Conservation (phyloP, 64 coral and sea anemone genomes). For the Montipora cactus region DNA sequence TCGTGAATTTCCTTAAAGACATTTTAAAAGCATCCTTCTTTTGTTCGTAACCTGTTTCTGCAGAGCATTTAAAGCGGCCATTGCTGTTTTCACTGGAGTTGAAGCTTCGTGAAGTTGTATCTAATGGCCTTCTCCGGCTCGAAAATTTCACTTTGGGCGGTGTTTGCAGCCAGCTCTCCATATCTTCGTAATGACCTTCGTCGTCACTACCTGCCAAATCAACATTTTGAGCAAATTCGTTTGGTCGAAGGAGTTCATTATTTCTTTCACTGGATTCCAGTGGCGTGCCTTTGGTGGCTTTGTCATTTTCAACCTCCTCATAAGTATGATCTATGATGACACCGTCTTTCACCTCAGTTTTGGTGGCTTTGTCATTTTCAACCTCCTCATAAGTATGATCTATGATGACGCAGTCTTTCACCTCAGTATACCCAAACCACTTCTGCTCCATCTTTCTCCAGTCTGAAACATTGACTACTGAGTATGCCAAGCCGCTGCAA, state of each 20-base stretch:
- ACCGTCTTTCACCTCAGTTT: too few relatives aligned
- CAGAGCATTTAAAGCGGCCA: too few relatives aligned
- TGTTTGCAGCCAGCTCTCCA: neutral
- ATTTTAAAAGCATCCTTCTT: too few relatives aligned
- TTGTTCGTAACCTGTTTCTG: too few relatives aligned
- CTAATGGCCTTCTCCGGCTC: neutral
- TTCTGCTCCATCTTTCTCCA: neutral
- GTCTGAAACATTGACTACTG: slow-evolving; percentile 13
- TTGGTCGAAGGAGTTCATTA: neutral
- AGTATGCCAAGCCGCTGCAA: neutral
- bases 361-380: neutral
- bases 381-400: neutral
- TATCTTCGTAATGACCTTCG: neutral
- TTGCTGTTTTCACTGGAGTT: too few relatives aligned
- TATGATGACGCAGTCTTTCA: neutral
- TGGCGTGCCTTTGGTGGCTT: neutral
- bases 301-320: neutral
- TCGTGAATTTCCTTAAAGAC: too few relatives aligned
- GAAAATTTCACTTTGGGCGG: neutral
- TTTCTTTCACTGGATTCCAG: neutral
- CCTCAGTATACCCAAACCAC: neutral
- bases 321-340: neutral
- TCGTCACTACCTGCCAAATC: neutral
- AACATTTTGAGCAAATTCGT: neutral
- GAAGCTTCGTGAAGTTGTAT: too few relatives aligned